phyloP scores from a whole-genome alignment of 1,140 invertebrate species.

The Ceratina calcarata region DNA sequence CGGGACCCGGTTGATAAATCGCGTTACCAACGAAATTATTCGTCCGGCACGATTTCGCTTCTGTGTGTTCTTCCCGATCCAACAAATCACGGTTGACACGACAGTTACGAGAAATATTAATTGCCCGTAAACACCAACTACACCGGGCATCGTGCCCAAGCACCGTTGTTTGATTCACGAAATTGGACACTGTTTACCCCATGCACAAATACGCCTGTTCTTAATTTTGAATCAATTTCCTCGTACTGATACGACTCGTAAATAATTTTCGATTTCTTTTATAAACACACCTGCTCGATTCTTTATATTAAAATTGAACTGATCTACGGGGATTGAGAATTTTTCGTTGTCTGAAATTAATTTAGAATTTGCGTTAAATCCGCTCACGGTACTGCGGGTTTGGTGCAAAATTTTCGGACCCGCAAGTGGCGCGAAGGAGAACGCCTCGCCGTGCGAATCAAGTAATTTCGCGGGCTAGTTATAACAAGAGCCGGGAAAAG shows the following conservation, averaged over 20 bases:
- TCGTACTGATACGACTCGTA: neutral
- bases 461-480: conserved; percentile 5
- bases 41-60: neutral
- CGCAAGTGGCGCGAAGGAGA: too few species aligned
- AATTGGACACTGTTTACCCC: neutral
- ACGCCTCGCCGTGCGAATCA: neutral
- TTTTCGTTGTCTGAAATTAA: too few species aligned
- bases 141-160: neutral
- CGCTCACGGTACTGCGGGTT: too few species aligned
- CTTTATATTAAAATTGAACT: too few species aligned
- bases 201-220: neutral
- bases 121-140: conserved; percentile 4
- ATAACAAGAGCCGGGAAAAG: neutral
- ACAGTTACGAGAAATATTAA: conserved; percentile 5
- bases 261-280: neutral
- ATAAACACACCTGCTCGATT: neutral
- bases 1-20: conserved; percentile 24
- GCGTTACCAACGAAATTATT: conserved; percentile 6
- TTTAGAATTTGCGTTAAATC: too few species aligned
- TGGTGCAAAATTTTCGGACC: too few species aligned
- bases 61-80: neutral
- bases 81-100: neutral
- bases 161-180: neutral
- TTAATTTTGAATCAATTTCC: neutral
- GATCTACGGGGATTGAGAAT: neutral